These are phyloP conservation scores for Sebastes nivosus DNA, from an alignment of 2,797 vertebrate genomes.

Conservation along the genomic window DNA sequence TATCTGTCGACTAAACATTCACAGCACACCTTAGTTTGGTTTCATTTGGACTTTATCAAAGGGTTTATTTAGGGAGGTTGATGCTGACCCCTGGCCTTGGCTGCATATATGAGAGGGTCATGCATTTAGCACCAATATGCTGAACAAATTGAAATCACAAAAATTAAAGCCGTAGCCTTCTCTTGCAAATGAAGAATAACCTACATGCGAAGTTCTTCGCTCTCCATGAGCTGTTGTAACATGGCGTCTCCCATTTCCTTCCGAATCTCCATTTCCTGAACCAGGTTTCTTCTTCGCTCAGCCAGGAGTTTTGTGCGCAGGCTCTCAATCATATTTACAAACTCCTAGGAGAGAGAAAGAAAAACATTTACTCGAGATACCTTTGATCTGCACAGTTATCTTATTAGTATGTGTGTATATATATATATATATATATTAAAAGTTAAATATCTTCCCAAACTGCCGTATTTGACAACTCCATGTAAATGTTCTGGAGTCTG, in stretches of 20 bases:
- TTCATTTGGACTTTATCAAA: not conserved
- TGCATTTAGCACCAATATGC: not conserved
- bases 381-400: not conserved
- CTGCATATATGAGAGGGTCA: not conserved
- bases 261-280: constrained; percentile 91
- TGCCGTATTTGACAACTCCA: not conserved
- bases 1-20: constrained; percentile 81
- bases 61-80: not conserved
- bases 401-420: not conserved
- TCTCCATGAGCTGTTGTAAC: constrained; percentile 88
- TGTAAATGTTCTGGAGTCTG: not conserved
- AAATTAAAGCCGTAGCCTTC: not conserved
- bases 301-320: constrained; percentile 82
- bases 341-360: constrained; percentile 74
- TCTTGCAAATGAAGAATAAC: not conserved
- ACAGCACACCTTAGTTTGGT: not conserved
- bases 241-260: constrained; percentile 93
- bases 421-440: too few species aligned
- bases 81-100: not conserved
- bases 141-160: not conserved
- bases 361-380: not conserved
- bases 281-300: constrained; percentile 85
- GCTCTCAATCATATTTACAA: constrained; percentile 83
- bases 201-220: constrained; percentile 87
- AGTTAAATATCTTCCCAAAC: not conserved